Percentiles rank a stretch among this genome's conserved stretches.
Evolutionary conservation across 2,888 invertebrate genomes (phyloP).

Genomic region (Xestobium rufovillosum): DNA sequence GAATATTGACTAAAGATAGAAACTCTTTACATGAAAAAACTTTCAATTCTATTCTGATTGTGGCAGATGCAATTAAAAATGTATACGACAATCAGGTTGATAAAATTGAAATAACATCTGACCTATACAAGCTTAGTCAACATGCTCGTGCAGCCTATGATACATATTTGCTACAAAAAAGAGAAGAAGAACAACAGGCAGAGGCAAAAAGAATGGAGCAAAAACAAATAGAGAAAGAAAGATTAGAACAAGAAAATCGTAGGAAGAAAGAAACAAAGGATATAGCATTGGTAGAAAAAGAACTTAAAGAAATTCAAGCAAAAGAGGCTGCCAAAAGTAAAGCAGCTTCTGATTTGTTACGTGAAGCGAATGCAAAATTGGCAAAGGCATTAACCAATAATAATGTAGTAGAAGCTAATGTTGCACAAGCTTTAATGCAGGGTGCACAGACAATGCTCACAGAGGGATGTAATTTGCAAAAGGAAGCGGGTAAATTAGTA

Average conservation of each 20-base stretch:
- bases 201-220: background rate
- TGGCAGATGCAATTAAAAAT: slow-evolving; percentile 1
- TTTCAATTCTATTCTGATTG: background rate
- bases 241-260: background rate
- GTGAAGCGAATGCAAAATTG: background rate
- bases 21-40: slow-evolving; percentile 2
- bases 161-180: background rate
- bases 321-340: background rate
- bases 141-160: background rate
- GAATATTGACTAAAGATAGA: slow-evolving; percentile 1
- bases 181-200: too few relatives aligned
- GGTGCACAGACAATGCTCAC: slow-evolving; percentile 2
- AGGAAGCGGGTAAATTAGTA: background rate
- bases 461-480: background rate
- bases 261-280: slow-evolving; percentile 1
- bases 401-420: too few relatives aligned
- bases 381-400: slow-evolving; percentile 1
- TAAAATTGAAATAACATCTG: background rate
- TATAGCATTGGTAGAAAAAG: background rate
- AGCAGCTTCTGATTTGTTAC: background rate
- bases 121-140: background rate
- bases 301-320: background rate
- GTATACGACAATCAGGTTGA: background rate
- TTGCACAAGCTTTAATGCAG: slow-evolving; percentile 2
- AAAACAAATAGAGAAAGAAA: background rate